Conservation (phyloP, 1,140 invertebrate genomes). For the Acromyrmex echinatior region DNA sequence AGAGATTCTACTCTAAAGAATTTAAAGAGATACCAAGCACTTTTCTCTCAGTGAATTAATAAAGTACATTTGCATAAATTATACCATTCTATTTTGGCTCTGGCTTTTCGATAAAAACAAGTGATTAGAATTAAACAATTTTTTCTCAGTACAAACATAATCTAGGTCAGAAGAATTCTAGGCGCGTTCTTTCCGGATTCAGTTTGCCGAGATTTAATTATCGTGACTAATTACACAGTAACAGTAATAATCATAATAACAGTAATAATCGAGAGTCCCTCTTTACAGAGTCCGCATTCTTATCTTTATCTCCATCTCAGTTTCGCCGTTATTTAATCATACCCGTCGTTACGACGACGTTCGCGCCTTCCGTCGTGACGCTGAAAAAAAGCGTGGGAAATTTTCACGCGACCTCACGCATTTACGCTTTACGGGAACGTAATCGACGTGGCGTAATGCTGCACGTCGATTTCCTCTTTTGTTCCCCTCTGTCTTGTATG, state of each 20-base stretch:
- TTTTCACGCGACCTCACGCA: conserved; percentile 40
- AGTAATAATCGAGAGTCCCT: not conserved
- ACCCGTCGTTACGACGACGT: not conserved
- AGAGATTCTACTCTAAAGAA: too few species aligned
- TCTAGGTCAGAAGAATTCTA: not conserved
- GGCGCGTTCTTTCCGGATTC: not conserved
- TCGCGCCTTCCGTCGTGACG: not conserved
- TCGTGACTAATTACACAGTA: not conserved
- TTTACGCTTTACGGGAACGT: not conserved
- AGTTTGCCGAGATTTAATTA: not conserved
- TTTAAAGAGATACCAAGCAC: too few species aligned
- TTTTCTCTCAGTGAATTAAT: too few species aligned
- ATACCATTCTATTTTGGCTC: too few species aligned
- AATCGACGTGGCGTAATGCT: conserved; percentile 3
- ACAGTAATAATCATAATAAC: conserved; percentile 7
- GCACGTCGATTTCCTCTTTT: not conserved
- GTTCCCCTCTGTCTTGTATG: not conserved
- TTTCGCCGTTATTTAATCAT: conserved; percentile 29
- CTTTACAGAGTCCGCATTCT: not conserved
- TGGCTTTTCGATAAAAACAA: too few species aligned
- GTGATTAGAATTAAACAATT: too few species aligned
- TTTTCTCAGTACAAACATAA: not conserved
- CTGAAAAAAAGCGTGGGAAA: conserved; percentile 7
- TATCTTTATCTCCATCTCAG: conserved; percentile 42
- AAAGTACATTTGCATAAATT: too few species aligned